Evolutionary conservation across 2,113 vertebrate species (phyloP), one percentile per base, ranked within the genome.

Genomic region (Barbus barbus): DNA sequence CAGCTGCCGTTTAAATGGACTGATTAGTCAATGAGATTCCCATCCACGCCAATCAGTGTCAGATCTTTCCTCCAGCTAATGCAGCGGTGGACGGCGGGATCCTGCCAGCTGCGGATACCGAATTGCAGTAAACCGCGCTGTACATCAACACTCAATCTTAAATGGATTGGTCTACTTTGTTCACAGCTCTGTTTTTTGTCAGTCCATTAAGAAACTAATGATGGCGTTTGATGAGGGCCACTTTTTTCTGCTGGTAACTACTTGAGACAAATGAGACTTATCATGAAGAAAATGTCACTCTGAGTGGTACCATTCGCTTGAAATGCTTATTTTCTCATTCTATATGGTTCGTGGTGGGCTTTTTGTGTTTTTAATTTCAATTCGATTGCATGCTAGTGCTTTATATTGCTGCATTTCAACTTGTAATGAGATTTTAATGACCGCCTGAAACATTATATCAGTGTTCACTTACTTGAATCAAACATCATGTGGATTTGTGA

Each of bases 1-100:
- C 73, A 85, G 85, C 84, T 83, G 53, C 44, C 79, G 41, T n/a
- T n/a, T n/a, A n/a, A n/a, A n/a, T n/a, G n/a, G n/a, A n/a, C n/a
- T 56, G 88, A 89, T 65, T 67, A 89, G 78, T 89, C 83, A 44
- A 88, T 84, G 83, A 87, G 84, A 95, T 91, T 92, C 86, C 72
- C 84, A 88, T 89, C 89, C 71, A 78, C 90, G 91, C 82, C 91
- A 90, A 74, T 95, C 92, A 93, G 67, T 85, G 84, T 93, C 91
- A 91, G 77, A 53, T 58, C 4, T 78, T 24, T 41, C 53, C 74
- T 38, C 2, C 20, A 22, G 83, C 22, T 36, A 73, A 36, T 26
- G 22, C 28, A 41, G 63, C 14, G 46, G 78, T 20, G 61, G 79
- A 28, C 44, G 74, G 7, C 28, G 65, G 26, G 14, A 5, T n/a